These are phyloP conservation scores for Rattus rattus DNA, from an alignment of 2,113 vertebrate species.

Conservation along the genomic window DNA sequence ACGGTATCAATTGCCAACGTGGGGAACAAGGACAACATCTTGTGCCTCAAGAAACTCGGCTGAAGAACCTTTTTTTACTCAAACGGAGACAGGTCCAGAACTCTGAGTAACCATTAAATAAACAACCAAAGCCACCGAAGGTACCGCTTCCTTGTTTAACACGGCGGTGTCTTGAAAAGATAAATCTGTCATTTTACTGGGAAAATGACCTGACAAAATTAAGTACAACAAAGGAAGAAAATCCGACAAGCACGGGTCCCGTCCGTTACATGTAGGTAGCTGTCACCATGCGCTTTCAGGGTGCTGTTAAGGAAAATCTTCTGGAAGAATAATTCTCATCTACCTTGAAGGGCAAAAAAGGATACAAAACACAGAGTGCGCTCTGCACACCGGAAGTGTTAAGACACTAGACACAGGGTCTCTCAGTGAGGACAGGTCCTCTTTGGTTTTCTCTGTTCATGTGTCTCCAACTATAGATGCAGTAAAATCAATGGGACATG, in stretches of 20 bases:
- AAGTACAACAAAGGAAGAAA: not conserved
- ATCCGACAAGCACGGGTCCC: constrained; percentile 8
- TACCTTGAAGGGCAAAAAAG: constrained; percentile 5
- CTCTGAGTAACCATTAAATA: constrained; percentile 66
- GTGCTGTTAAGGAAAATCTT: constrained; percentile 65
- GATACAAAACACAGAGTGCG: constrained; percentile 48
- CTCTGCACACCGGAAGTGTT: constrained; percentile 47
- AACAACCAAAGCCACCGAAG: constrained; percentile 62
- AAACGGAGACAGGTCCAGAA: constrained; percentile 6
- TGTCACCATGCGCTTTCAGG: constrained; percentile 56
- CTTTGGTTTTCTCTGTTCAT: constrained; percentile 46
- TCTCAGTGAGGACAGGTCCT: not conserved
- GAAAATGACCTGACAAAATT: constrained; percentile 47
- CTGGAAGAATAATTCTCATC: constrained; percentile 64
- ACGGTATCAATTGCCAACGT: constrained; percentile 57
- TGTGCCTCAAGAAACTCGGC: constrained; percentile 64
- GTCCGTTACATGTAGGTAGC: constrained; percentile 57
- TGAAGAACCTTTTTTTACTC: constrained; percentile 59
- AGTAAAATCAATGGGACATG: constrained; percentile 38
- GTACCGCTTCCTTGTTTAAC: constrained; percentile 13
- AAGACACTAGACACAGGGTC: constrained; percentile 27
- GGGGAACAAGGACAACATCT: constrained; percentile 57
- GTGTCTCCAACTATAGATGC: constrained; percentile 55
- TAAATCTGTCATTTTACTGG: constrained; percentile 21
- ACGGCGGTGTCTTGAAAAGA: not conserved